Conservation (phyloP, 2,888 invertebrate genomes). For the Cephalotes varians region DNA sequence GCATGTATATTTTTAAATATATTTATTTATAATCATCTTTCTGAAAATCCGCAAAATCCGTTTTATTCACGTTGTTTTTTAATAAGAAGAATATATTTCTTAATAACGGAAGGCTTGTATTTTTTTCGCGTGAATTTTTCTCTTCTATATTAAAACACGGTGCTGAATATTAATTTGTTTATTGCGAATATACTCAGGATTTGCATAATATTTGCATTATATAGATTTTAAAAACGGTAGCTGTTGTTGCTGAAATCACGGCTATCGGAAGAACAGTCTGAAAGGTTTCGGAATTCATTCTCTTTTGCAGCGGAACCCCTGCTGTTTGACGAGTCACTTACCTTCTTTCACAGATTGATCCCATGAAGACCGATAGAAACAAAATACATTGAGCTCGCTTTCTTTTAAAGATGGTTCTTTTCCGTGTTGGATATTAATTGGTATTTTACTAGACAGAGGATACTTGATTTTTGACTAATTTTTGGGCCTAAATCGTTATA, state of each 20-base stretch:
- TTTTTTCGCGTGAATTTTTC: background rate
- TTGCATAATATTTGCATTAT: constrained; percentile 2
- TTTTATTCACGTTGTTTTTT: background rate
- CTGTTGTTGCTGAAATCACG: background rate
- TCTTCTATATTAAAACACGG: background rate
- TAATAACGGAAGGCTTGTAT: background rate
- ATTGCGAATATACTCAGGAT: background rate
- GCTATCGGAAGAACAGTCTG: background rate
- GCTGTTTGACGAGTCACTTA: background rate
- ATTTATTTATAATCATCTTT: background rate
- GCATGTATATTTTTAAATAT: background rate
- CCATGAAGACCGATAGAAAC: background rate
- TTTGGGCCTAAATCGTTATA: background rate
- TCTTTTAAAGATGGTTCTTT: background rate
- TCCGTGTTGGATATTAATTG: background rate
- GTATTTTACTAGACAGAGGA: background rate
- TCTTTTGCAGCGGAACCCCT: background rate
- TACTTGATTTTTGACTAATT: too few relatives aligned
- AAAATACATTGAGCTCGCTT: background rate
- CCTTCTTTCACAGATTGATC: background rate
- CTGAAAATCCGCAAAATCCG: background rate
- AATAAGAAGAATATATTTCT: background rate
- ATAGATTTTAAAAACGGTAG: background rate
- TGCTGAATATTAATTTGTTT: background rate
- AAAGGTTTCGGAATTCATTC: background rate